phyloP scores from a whole-genome alignment of 2,888 invertebrate species.

The Geotrupes spiniger region DNA sequence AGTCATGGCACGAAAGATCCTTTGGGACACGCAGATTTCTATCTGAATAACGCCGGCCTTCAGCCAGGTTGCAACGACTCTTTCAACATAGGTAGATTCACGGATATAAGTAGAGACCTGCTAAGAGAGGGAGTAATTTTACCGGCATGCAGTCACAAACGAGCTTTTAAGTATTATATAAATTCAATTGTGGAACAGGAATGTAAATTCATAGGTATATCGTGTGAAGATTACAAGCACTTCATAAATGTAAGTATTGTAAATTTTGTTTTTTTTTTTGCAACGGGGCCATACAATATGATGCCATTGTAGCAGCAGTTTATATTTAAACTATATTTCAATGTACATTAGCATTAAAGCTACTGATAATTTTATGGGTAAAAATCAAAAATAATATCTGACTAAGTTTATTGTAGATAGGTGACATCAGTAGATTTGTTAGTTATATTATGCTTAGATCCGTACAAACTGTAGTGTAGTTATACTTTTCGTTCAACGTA shows the following conservation, averaged over 20 bases:
- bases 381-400: no score
- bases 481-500: no score
- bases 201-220: conserved; percentile 46
- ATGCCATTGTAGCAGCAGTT: no score
- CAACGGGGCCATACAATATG: conserved; percentile 20
- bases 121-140: conserved; percentile 43
- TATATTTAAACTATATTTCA: no score
- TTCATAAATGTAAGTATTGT: conserved; percentile 37
- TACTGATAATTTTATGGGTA: no score
- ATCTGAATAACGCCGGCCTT: conserved; percentile 43
- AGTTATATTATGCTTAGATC: no score
- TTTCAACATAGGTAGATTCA: conserved; percentile 32
- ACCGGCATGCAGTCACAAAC: conserved; percentile 49
- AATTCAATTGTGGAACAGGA: conserved; percentile 42
- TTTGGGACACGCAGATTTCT: conserved; percentile 49
- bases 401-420: no score
- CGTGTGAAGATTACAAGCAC: conserved; percentile 39
- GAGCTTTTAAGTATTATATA: conserved; percentile 49
- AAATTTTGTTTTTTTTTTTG: conserved; percentile 1
- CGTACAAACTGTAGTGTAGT: no score
- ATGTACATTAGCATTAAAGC: no score
- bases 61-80: conserved; percentile 47
- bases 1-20: conserved; percentile 45
- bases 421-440: no score
- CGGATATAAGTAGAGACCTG: conserved; percentile 35